Percentiles rank a stretch among this genome's conserved stretches.
These are phyloP conservation scores for Tenthredo scrophulariae DNA, from an alignment of 2,888 invertebrate species.

Conservation along the genomic window DNA sequence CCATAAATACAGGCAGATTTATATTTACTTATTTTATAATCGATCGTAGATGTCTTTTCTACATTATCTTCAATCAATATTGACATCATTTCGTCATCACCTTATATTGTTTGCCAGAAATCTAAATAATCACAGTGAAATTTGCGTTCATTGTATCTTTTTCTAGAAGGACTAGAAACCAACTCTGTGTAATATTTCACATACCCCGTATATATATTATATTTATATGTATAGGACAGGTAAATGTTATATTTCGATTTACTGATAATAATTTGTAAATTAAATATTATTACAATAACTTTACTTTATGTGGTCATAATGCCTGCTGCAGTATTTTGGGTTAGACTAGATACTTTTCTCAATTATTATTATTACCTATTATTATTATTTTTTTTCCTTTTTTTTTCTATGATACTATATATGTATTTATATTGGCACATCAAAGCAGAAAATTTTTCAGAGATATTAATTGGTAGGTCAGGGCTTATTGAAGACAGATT, in stretches of 20 bases:
- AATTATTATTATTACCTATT: conserved; percentile 52
- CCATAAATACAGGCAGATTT: not conserved
- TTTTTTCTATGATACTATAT: not conserved
- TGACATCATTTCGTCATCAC: not conserved
- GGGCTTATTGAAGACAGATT: conserved; percentile 33
- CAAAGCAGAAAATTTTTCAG: conserved; percentile 36
- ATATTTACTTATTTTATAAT: not conserved
- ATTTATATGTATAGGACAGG: conserved; percentile 10
- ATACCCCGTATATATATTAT: conserved; percentile 21
- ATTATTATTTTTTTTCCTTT: conserved; percentile 56
- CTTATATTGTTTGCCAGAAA: not conserved
- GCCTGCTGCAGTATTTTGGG: conserved; percentile 77
- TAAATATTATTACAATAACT: conserved; percentile 56
- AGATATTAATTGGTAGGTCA: conserved; percentile 27
- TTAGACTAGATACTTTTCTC: conserved; percentile 73
- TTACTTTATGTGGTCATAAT: conserved; percentile 73
- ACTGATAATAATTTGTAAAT: conserved; percentile 61
- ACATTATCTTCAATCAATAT: not conserved
- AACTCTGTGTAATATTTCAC: conserved; percentile 26
- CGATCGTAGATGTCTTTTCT: not conserved
- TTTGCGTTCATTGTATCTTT: not conserved
- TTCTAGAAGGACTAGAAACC: not conserved
- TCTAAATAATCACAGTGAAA: not conserved
- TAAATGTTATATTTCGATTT: conserved; percentile 39
- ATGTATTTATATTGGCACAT: conserved; percentile 36